Evolutionary conservation across 2,797 vertebrate genomes (phyloP), one percentile per base, ranked within the genome.

Genomic region (Dendrocincla tyrannina): DNA sequence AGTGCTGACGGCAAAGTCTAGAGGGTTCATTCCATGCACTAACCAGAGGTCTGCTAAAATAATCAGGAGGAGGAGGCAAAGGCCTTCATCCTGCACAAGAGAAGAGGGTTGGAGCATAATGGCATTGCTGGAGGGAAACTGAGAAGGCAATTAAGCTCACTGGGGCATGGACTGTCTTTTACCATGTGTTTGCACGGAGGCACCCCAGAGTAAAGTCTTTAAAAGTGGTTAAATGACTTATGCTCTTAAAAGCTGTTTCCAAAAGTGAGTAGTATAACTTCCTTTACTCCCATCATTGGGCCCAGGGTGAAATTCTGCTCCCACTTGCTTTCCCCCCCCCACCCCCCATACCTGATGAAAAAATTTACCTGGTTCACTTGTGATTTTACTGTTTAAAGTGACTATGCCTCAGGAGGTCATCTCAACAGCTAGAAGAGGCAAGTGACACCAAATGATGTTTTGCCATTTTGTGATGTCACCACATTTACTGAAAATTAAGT

Each of bases 11-110:
- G 62, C 93, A 87, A 88, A 79, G 89, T 91, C 95, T 91, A 85
- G 76, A 92, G 92, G 91, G 82, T 94, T 97, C 17, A 5, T 96
- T 95, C 91, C 18, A 5, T 66, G 74, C 3, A 2, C 60, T 81
- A 93, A 96, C 82, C 25, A 17, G 84, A 96, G 83, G 79, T 80
- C 96, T 97, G 91, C 62, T 95, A 92, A 93, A 89, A 90, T 83
- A 85, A 95, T 93, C 88, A 95, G 83, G 74, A 76, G 73, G 63
- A 84, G 76, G 66, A 66, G 73, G 78, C 76, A 75, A 56, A 83
- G 50, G 83, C 80, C 93, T 93, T 93, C 91, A 78, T 94, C 84
- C 83, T 84, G 44, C 56, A 17, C 50, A 41, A 35, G 73, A 68
- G 41, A 30, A 67, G 74, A 87, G 46, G 47, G 52, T 18, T 15